Percentiles rank a stretch among this genome's conserved stretches.
These are phyloP conservation scores for Sitophilus oryzae DNA, from an alignment of 1,140 invertebrate species.

Conservation along the genomic window DNA sequence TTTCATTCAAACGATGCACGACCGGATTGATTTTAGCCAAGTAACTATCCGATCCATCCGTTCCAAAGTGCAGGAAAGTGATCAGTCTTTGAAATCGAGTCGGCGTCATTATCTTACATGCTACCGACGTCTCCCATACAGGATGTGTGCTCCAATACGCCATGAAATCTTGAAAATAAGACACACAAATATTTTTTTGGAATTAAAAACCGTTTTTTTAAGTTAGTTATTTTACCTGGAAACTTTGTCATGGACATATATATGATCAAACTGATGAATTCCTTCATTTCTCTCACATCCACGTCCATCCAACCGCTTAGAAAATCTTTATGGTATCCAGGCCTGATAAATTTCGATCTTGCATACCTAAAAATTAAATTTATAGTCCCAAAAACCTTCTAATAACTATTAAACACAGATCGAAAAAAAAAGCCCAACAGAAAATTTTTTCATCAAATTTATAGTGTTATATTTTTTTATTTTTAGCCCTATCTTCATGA, in stretches of 20 bases:
- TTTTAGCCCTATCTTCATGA: no score
- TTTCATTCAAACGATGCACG: constrained; percentile 2
- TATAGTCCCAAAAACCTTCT: no score
- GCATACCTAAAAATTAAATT: no score
- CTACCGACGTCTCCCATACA: constrained; percentile 9
- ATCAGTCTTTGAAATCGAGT: constrained; percentile 12
- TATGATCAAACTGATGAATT: constrained; percentile 11
- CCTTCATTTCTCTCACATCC: constrained; percentile 11
- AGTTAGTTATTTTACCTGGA: constrained; percentile 4
- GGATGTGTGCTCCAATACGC: constrained; percentile 14
- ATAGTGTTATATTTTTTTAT: no score
- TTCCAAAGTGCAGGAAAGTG: constrained; percentile 11
- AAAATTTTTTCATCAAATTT: no score
- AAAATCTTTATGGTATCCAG: constrained; percentile 16
- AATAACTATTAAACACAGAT: no score
- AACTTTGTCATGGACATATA: constrained; percentile 9
- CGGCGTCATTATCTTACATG: constrained; percentile 12
- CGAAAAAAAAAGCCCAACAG: no score
- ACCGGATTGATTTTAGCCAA: constrained; percentile 13
- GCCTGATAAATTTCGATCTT: constrained; percentile 8
- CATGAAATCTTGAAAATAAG: not conserved
- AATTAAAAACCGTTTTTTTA: no score
- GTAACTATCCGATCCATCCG: constrained; percentile 3
- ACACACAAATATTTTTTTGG: no score
- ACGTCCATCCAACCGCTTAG: constrained; percentile 17